Base-by-base conservation (phyloP, 2,888 invertebrate species). In the Cynaeus angustus region DNA sequence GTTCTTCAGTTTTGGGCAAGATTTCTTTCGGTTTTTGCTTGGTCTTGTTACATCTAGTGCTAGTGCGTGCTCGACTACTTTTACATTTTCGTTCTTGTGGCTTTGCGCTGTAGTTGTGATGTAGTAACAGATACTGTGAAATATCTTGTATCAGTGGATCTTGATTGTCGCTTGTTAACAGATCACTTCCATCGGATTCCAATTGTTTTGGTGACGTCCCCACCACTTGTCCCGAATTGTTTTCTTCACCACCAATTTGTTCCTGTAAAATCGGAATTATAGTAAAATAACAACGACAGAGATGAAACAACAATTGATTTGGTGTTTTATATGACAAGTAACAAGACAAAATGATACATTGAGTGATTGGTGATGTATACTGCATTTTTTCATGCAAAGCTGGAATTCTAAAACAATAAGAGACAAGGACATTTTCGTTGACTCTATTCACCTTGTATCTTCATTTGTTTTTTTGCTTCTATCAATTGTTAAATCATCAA, bases 191-290 rank as follows among this genome's bases (percentile, higher is more conserved):
- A 93, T 88, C 77, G 94, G 94, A 84, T 94, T 94, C 95, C 94
- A 95, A 79, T 87, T 91, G 85, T 90, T 92, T 86, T 94, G 94
- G 82, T 93, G 93, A 58, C 91, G 91, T 72, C 94, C 94, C 95
- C 95, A 94, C 94, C 95, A 95, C 79, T 92, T 91, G 82, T 90
- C 87, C 84, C 90, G 88, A 78, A 84, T 88, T 66, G 88, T 86
- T 76, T 87, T 87, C 79, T 85, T 87, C 76, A 88, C 83, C 80
- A 82, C 79, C 75, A 78, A 80, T 75, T 77, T 83, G 79, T 83
- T 87, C 86, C 85, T 86, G 77, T 28, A 81, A 78, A 16, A 74
- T 50, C 68, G 13, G 8, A 53, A 30, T 9, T 21, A 53, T 38
- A 38, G 26, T n/a, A 12, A 62, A 26, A 8, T 14, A 10, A 13